Conservation (phyloP, 1,140 invertebrate genomes). For the Fragariocoptes setiger region DNA sequence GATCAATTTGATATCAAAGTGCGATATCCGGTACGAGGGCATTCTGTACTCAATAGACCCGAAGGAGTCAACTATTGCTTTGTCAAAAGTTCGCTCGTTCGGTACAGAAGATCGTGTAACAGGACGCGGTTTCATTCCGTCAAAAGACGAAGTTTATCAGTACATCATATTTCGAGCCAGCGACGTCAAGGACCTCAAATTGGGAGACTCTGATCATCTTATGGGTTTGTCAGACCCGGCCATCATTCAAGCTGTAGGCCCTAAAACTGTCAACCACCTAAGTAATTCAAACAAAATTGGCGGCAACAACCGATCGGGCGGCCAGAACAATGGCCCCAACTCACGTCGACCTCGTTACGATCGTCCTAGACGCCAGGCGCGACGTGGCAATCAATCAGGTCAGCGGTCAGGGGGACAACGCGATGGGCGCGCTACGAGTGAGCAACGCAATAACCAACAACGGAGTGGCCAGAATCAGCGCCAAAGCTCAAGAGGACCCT, state of each 20-base stretch:
- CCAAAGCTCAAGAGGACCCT: no score
- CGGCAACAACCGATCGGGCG: no score
- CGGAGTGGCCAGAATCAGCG: no score
- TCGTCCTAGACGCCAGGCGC: no score
- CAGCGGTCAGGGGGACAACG: no score
- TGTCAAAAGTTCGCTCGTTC: slow-evolving; percentile 89
- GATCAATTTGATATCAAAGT: slow-evolving; percentile 96
- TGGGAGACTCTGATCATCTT: slow-evolving; percentile 40
- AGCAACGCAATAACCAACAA: no score
- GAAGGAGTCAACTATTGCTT: slow-evolving; percentile 88
- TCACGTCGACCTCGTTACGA: no score
- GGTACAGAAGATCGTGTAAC: slow-evolving; percentile 88
- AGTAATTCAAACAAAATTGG: no score
- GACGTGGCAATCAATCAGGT: no score
- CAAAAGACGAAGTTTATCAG: slow-evolving; percentile 91
- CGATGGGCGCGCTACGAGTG: no score
- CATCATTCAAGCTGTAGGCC: slow-evolving; percentile 37
- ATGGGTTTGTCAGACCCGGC: slow-evolving; percentile 46
- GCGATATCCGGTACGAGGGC: slow-evolving; percentile 96
- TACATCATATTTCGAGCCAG: slow-evolving; percentile 89
- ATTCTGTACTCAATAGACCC: slow-evolving; percentile 94
- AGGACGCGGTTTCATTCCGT: slow-evolving; percentile 59
- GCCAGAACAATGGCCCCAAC: no score
- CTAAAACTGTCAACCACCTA: no score
- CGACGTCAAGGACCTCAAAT: slow-evolving; percentile 93